Conservation (phyloP, 1,140 invertebrate species). For the Venustaconcha ellipsiformis region DNA sequence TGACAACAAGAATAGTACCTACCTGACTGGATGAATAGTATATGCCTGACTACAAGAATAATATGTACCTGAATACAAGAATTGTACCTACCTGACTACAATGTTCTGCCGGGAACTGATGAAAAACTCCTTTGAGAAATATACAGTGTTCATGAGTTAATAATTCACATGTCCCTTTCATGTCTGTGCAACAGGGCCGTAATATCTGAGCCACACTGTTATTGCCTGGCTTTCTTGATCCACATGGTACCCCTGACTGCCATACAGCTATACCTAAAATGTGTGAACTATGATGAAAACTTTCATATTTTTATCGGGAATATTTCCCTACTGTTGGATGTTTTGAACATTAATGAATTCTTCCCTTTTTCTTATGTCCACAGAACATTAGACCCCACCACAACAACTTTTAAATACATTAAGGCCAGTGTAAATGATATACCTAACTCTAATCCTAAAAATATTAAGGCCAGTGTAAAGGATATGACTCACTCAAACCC, state of each 20-base stretch:
- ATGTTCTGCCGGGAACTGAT: constrained; percentile 42
- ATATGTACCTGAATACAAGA: no score
- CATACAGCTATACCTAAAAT: constrained; percentile 46
- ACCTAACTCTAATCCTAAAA: no score
- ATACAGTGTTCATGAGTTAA: constrained; percentile 54
- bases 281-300: neutral
- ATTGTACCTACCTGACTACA: constrained; percentile 46
- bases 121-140: constrained; percentile 48
- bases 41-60: no score
- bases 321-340: neutral
- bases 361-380: neutral
- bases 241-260: constrained; percentile 40
- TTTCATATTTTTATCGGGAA: neutral
- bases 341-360: neutral
- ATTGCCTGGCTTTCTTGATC: constrained; percentile 28
- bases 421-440: neutral
- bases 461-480: no score
- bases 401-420: neutral
- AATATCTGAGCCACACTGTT: constrained; percentile 46
- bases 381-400: neutral
- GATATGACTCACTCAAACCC: no score
- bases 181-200: constrained; percentile 51
- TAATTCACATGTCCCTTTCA: constrained; percentile 41
- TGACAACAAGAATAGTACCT: no score
- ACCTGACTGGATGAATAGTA: no score